phyloP scores from a whole-genome alignment of 2,113 vertebrate species.

The Colistium nudipinnis region DNA sequence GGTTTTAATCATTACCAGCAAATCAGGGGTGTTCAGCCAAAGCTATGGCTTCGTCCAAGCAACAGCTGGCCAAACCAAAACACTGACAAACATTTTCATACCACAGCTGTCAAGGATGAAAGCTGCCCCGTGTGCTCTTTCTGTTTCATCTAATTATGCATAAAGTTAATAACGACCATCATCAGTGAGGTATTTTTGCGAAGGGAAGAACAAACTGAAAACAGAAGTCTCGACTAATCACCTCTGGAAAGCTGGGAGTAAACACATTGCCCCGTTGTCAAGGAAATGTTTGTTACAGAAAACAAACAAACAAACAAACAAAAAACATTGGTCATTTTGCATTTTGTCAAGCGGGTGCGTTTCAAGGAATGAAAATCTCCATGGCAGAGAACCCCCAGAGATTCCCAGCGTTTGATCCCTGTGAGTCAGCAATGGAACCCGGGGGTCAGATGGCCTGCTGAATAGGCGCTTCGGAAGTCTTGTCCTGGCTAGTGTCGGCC shows the following conservation, averaged over 20 bases:
- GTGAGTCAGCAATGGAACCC: constrained; percentile 76
- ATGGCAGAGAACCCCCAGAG: constrained; percentile 61
- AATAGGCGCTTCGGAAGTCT: constrained; percentile 84
- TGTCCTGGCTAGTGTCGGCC: constrained; percentile 75
- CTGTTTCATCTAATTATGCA: constrained; percentile 23
- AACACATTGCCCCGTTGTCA: constrained; percentile 30
- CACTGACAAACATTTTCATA: constrained; percentile 34
- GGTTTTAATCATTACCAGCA: constrained; percentile 48
- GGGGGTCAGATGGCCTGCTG: constrained; percentile 79
- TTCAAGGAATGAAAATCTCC: constrained; percentile 70
- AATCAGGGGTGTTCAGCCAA: constrained; percentile 25
- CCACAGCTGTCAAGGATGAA: constrained; percentile 34
- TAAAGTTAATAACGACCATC: constrained; percentile 15
- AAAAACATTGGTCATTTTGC: constrained; percentile 53
- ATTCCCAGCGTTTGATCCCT: constrained; percentile 81
- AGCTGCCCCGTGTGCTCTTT: constrained; percentile 13
- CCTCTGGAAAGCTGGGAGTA: constrained; percentile 5
- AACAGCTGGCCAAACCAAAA: constrained; percentile 20
- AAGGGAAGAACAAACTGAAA: constrained; percentile 19
- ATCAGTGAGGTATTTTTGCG: constrained; percentile 9
- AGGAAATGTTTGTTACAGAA: constrained; percentile 11
- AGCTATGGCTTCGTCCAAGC: neutral
- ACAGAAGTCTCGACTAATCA: neutral
- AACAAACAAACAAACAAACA: too few species aligned
- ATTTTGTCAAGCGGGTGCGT: constrained; percentile 57